Evolutionary conservation across 2,797 vertebrate genomes (phyloP).

Genomic region (Syngnathus acus): DNA sequence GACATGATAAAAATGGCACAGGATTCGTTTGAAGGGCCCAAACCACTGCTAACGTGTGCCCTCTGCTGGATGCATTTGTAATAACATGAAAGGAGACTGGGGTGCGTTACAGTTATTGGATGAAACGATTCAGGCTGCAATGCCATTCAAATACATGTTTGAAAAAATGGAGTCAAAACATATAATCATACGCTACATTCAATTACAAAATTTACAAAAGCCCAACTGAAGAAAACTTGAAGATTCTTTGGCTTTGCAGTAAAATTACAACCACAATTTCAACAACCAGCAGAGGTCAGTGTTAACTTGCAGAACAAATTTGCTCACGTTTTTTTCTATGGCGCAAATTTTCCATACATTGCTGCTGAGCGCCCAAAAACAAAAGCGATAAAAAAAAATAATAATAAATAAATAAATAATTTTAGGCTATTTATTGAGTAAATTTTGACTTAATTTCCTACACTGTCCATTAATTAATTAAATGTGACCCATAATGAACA

Average conservation of each 20-base stretch:
- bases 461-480: too few relatives aligned
- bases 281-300: conserved; percentile 48
- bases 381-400: background rate
- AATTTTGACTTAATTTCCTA: too few relatives aligned
- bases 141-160: background rate
- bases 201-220: background rate
- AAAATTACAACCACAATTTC: background rate
- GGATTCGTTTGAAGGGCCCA: conserved; percentile 4
- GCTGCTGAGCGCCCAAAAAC: too few relatives aligned
- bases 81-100: background rate
- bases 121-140: background rate
- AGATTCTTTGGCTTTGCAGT: background rate
- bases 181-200: background rate
- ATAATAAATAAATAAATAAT: background rate
- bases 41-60: background rate
- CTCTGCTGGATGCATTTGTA: background rate
- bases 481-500: too few relatives aligned
- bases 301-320: conserved; percentile 20
- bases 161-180: background rate
- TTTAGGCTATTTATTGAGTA: too few relatives aligned
- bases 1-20: conserved; percentile 30
- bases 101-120: too few relatives aligned
- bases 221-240: background rate
- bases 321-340: background rate
- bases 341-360: background rate